Conservation (phyloP, 2,888 invertebrate species). For the Drosophila multiciliata region DNA sequence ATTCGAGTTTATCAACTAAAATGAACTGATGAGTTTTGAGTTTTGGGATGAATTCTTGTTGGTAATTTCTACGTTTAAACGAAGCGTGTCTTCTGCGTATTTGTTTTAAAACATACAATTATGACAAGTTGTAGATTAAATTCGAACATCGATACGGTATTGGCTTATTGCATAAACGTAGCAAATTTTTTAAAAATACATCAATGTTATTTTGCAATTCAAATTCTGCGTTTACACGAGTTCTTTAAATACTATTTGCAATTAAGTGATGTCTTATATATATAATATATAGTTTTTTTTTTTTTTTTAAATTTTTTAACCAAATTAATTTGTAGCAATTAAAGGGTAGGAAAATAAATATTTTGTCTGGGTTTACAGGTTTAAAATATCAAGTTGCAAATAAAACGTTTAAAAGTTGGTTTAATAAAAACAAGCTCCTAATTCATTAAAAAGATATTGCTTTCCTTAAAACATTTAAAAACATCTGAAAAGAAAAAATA, state of each 20-base stretch:
- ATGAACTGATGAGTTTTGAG: conserved; percentile 31
- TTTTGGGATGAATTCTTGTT: neutral
- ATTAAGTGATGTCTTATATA: neutral
- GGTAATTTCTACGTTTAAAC: conserved; percentile 27
- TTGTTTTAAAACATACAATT: conserved; percentile 17
- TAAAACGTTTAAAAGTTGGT: neutral
- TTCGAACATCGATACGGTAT: conserved; percentile 1
- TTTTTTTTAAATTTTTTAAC: too few species aligned
- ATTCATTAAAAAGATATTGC: neutral
- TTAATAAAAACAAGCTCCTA: neutral
- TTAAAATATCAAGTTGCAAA: neutral
- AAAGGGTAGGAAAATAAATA: neutral
- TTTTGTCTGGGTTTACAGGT: neutral
- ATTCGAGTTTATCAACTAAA: conserved; percentile 55
- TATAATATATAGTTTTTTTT: neutral
- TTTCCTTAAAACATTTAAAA: neutral
- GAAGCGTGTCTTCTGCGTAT: conserved; percentile 2
- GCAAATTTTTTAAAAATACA: conserved; percentile 8
- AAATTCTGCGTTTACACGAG: conserved; percentile 31
- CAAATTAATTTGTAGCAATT: neutral
- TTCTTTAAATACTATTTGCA: conserved; percentile 6
- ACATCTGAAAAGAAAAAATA: neutral
- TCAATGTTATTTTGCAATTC: conserved; percentile 7
- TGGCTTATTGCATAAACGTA: conserved; percentile 26
- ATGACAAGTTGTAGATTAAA: conserved; percentile 5